These are phyloP conservation scores for Athene noctua DNA, from an alignment of 2,113 vertebrate genomes.

Conservation along the genomic window DNA sequence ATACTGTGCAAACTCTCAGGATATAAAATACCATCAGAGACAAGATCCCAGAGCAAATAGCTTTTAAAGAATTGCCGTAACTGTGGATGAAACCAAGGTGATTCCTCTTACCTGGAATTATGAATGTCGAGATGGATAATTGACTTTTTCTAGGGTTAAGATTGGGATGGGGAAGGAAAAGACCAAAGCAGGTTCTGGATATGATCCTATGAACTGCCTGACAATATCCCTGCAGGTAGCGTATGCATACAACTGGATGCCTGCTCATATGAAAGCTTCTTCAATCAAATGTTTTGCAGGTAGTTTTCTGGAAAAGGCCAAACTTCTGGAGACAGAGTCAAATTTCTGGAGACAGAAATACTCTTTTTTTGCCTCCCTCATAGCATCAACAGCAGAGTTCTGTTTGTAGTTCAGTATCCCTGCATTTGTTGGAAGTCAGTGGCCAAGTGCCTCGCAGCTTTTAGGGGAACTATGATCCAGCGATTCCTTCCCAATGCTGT, in stretches of 20 bases:
- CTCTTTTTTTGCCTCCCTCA: neutral
- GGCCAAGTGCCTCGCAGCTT: neutral
- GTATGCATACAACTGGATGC: neutral
- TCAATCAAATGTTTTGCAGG: neutral
- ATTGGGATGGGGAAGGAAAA: neutral
- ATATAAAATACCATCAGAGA: neutral
- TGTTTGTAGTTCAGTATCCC: neutral
- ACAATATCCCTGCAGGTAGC: rapidly evolving
- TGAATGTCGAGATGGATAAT: neutral
- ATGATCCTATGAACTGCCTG: neutral
- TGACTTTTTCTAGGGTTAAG: neutral
- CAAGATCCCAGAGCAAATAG: neutral
- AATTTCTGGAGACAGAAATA: neutral
- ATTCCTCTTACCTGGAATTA: neutral
- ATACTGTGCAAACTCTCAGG: neutral
- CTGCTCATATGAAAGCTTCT: neutral
- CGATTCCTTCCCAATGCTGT: rapidly evolving
- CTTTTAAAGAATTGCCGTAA: neutral
- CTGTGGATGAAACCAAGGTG: neutral
- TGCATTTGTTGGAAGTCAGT: neutral
- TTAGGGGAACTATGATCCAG: neutral
- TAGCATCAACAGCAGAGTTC: neutral
- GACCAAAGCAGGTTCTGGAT: neutral
- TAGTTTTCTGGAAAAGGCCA: neutral
- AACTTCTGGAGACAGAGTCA: neutral